Conservation (phyloP, 2,888 invertebrate species). For the Phorcus lineatus region DNA sequence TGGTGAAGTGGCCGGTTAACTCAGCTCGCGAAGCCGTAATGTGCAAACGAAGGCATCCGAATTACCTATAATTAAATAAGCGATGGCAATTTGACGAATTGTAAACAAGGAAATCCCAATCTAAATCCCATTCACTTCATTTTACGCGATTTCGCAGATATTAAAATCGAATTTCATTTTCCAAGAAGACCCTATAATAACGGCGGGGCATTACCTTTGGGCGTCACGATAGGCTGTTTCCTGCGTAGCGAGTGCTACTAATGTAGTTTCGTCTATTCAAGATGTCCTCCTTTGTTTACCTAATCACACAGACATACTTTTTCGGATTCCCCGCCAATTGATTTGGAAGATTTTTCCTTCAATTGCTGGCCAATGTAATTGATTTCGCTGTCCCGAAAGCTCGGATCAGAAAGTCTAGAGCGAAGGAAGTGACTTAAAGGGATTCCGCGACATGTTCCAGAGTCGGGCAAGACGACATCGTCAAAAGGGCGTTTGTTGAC, state of each 20-base stretch:
- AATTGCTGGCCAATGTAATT: slow-evolving; percentile 25
- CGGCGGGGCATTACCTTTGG: slow-evolving; percentile 26
- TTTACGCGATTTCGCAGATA: slow-evolving; percentile 48
- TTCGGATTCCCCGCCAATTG: slow-evolving; percentile 20
- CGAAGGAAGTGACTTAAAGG: neutral
- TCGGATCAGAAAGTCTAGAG: neutral
- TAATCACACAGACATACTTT: slow-evolving; percentile 24
- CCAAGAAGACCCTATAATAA: slow-evolving; percentile 45
- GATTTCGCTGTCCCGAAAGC: slow-evolving; percentile 11
- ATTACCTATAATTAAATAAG: slow-evolving; percentile 44
- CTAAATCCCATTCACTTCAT: slow-evolving; percentile 53
- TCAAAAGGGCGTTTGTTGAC: neutral
- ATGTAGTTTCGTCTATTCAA: slow-evolving; percentile 26
- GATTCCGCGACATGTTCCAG: neutral
- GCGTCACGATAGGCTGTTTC: slow-evolving; percentile 31
- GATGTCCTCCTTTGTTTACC: slow-evolving; percentile 29
- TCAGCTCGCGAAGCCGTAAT: slow-evolving; percentile 24
- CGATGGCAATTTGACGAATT: slow-evolving; percentile 47
- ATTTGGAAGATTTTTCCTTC: slow-evolving; percentile 17
- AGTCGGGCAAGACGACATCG: neutral
- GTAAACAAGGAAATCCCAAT: slow-evolving; percentile 52
- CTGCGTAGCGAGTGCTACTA: slow-evolving; percentile 31
- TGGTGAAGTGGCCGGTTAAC: slow-evolving; percentile 12
- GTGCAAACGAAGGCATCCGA: slow-evolving; percentile 25
- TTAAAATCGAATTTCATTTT: slow-evolving; percentile 53